phyloP scores from a whole-genome alignment of 2,797 vertebrate genomes.

The Echeneis naucrates region DNA sequence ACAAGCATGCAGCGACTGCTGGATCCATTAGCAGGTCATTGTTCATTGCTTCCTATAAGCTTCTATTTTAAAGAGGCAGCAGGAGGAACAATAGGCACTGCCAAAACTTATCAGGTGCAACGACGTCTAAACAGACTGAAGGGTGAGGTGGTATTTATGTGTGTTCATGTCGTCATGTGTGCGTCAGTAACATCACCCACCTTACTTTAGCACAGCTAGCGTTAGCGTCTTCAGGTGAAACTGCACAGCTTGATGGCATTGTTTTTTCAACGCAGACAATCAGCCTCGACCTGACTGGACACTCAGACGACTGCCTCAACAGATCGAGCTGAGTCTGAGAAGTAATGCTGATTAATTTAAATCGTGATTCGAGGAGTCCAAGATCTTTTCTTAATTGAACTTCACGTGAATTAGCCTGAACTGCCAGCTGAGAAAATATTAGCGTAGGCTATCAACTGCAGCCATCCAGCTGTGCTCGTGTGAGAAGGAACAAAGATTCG shows the following conservation, averaged over 20 bases:
- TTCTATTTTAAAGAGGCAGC: constrained; percentile 80
- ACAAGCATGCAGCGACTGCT: constrained; percentile 67
- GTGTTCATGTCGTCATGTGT: constrained; percentile 16
- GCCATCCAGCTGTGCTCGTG: constrained; percentile 22
- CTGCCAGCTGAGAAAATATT: constrained; percentile 37
- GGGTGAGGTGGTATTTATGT: constrained; percentile 25
- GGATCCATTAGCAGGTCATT: constrained; percentile 87
- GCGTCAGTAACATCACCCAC: constrained; percentile 18
- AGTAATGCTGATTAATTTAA: constrained; percentile 8
- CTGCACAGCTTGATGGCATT: constrained; percentile 63
- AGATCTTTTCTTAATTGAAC: constrained; percentile 17
- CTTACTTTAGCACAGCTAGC: constrained; percentile 12
- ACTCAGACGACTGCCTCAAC: constrained; percentile 5
- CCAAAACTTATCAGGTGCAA: constrained; percentile 67
- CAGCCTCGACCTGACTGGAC: constrained; percentile 22
- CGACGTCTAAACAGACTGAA: constrained; percentile 68
- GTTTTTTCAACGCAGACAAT: no score
- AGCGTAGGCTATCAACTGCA: constrained; percentile 8
- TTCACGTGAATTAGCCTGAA: constrained; percentile 14
- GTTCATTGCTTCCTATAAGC: constrained; percentile 85
- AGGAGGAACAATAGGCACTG: constrained; percentile 74
- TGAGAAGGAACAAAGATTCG: constrained; percentile 20
- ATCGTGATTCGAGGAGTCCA: neutral
- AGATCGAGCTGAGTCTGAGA: constrained; percentile 29
- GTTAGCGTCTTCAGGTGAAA: constrained; percentile 33